Base-by-base conservation (phyloP, 1,140 invertebrate species). In the Zaprionus vittiger region DNA sequence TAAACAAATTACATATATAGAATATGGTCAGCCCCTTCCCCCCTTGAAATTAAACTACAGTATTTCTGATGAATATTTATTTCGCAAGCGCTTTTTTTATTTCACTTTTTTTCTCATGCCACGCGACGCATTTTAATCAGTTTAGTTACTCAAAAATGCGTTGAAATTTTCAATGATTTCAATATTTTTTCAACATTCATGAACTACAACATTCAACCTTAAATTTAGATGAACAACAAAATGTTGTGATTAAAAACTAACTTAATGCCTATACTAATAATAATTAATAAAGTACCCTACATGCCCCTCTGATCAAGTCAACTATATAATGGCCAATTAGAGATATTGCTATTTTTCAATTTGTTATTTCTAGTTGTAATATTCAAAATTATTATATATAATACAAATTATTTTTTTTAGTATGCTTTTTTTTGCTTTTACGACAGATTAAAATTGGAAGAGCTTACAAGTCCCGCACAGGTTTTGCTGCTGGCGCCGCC, bases 381-480 rank as follows among this genome's bases (percentile, higher is more conserved):
- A 34, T 68, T 69, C 20, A 59, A 59, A 56, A 24, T 56, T 62
- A 61, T 41, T 24, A 70, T 44, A 28, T 64, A 49, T 47, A 28
- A 49, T 73, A 64, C 47, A 66, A 60, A 38, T 26, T 34, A 62
- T 52, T 55, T 73, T 24, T 59, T 24, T 59, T 14, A n/a, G 38
- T 41, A 9, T 22, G 7, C 12, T 54, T 64, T 66, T 70, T 57
- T 60, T 67, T 44, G 9, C 49, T 57, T 75, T 59, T 68, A 55
- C 56, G 52, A 80, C 63, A 76, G 49, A 59, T 81, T 83, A 90
- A 89, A 90, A 84, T 89, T 81, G 72, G 78, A 89, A 89, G 81
- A 79, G 84, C 84, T 89, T 89, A 89, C 84, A 79, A 84, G 71
- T 79, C 69, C 67, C 69, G 55, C 47, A 70, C 34, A 68, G 55